Conservation (phyloP, 2,888 invertebrate species). For the Pachydiplax longipennis region DNA sequence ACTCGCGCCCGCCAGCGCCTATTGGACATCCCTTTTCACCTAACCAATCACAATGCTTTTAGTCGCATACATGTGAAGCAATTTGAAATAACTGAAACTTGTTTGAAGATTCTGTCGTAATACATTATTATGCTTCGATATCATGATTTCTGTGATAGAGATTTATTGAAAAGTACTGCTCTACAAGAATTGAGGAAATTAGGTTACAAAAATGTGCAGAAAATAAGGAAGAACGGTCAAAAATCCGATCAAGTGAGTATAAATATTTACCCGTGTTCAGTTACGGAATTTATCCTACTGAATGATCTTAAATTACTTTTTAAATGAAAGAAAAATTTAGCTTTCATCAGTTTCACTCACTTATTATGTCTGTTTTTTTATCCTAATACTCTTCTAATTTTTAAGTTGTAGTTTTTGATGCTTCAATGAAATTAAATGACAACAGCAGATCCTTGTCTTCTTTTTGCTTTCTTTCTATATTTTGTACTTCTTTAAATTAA, state of each 20-base stretch:
- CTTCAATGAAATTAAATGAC: too few relatives aligned
- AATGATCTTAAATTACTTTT: not conserved
- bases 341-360: too few relatives aligned
- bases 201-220: constrained; percentile 10
- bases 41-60: not conserved
- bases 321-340: not conserved
- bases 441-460: too few relatives aligned
- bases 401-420: too few relatives aligned
- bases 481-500: too few relatives aligned
- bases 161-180: constrained; percentile 4
- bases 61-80: not conserved
- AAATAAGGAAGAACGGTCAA: not conserved
- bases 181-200: constrained; percentile 19
- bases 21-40: not conserved
- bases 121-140: not conserved
- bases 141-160: constrained; percentile 24
- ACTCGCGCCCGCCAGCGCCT: not conserved
- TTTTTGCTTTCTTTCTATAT: too few relatives aligned
- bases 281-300: not conserved
- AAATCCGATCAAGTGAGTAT: constrained; percentile 17
- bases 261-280: not conserved
- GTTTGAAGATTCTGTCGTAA: not conserved
- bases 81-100: constrained; percentile 35
- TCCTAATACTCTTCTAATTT: too few relatives aligned
- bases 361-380: too few relatives aligned